Base-by-base conservation (phyloP, 2,797 vertebrate genomes). In the Decapterus maruadsi region DNA sequence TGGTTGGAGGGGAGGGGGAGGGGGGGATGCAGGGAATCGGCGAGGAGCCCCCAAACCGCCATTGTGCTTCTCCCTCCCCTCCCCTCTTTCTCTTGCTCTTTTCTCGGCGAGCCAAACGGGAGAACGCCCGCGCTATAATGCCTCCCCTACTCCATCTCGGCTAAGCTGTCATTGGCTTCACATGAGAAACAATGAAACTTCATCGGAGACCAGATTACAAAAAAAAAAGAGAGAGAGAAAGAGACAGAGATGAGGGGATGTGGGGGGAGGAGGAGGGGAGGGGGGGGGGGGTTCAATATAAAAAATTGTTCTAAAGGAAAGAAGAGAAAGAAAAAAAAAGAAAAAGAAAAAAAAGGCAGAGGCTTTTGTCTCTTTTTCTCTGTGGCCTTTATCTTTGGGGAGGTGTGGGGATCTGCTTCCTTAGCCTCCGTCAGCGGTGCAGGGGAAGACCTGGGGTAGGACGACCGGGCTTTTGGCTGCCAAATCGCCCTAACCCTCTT, bases 121-220 rank as follows among this genome's bases (percentile, higher is more conserved):
- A 91, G 78, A 87, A 87, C 91, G 93, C 93, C 95, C 68, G 91
- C 84, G 87, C 87, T 88, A 88, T 93, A 95, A 96, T 90, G 90
- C 89, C 92, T 90, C 71, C 88, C 65, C 89, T 91, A 87, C 90
- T 90, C 88, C 91, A 94, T 95, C 93, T 91, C 68, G 3, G 72
- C 90, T 96, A 96, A 96, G 93, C 94, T 93, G 91, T 95, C 95
- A 95, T 85, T 96, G 94, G 94, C 90, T 95, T 90, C 91, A 93
- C 93, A 91, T 92, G 94, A 95, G 92, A 96, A 96, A 97, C 95
- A 92, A 96, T 96, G 94, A 95, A 95, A 96, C 94, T 96, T 96
- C 94, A 96, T 84, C 94, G 87, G 95, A 96, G 95, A 95, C 92
- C 93, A 96, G 95, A 97, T 96, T 96, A 97, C 84, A 87, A 26